phyloP scores from a whole-genome alignment of 2,888 invertebrate genomes.

The Leptinotarsa juncta region DNA sequence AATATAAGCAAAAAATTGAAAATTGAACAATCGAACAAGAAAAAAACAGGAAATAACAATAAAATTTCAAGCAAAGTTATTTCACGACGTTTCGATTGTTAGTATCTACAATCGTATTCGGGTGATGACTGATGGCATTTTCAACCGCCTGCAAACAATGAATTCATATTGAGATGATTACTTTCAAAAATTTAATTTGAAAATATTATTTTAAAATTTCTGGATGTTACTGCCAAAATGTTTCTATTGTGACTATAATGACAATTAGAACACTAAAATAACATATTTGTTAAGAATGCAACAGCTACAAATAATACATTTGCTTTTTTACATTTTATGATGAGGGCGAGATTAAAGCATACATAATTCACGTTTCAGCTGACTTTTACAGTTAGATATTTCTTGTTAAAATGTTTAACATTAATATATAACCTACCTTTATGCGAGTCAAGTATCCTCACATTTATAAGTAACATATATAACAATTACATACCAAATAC shows the following conservation, averaged over 20 bases:
- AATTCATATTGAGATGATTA: too few relatives aligned
- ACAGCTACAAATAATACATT: neutral
- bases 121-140: too few relatives aligned
- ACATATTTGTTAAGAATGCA: neutral
- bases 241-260: neutral
- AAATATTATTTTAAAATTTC: too few relatives aligned
- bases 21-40: too few relatives aligned
- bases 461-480: neutral
- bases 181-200: too few relatives aligned
- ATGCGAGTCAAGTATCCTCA: neutral
- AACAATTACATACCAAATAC: constrained; percentile 14
- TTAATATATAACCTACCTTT: constrained; percentile 17
- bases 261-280: neutral
- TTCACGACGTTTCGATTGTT: too few relatives aligned
- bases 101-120: too few relatives aligned
- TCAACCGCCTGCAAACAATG: too few relatives aligned
- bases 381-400: constrained; percentile 11
- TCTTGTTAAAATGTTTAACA: constrained; percentile 5
- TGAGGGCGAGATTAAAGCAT: neutral
- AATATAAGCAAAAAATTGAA: too few relatives aligned
- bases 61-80: too few relatives aligned
- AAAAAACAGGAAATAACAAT: too few relatives aligned
- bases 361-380: constrained; percentile 6
- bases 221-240: too few relatives aligned
- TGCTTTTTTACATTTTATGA: neutral